Conservation (phyloP, 2,797 vertebrate genomes). For the Columba guinea region DNA sequence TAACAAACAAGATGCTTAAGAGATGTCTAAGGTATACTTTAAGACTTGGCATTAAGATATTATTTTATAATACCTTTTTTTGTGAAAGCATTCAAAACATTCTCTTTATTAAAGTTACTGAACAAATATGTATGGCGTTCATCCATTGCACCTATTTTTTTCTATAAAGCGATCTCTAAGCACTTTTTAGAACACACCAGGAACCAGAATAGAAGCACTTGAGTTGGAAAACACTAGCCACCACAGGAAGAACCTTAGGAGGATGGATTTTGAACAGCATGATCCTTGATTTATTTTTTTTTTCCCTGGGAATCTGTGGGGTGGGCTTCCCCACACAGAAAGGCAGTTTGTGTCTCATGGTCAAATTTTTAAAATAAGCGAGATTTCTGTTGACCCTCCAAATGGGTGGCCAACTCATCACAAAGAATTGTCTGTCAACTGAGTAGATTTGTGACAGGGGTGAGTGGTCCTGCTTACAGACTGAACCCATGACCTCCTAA, state of each 20-base stretch:
- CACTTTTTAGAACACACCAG: background rate
- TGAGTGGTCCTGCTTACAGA: constrained; percentile 58
- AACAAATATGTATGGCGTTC: background rate
- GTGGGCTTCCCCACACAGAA: constrained; percentile 3
- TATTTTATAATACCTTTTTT: constrained; percentile 3
- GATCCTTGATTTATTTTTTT: background rate
- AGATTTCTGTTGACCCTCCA: constrained; percentile 65
- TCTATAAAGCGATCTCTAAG: background rate
- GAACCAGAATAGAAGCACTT: background rate
- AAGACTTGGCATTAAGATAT: constrained; percentile 31
- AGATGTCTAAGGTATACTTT: constrained; percentile 1
- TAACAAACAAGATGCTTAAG: constrained; percentile 34
- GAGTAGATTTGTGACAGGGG: constrained; percentile 68
- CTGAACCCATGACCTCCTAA: constrained; percentile 76
- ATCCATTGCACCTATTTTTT: background rate
- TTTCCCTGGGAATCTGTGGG: background rate
- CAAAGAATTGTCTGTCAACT: constrained; percentile 65
- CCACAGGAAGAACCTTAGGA: background rate
- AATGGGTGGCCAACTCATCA: constrained; percentile 71
- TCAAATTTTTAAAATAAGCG: constrained; percentile 56
- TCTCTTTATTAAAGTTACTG: constrained; percentile 26
- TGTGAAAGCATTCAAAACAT: constrained; percentile 2
- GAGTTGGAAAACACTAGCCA: background rate
- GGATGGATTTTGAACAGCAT: background rate
- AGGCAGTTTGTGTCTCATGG: constrained; percentile 49